phyloP scores from a whole-genome alignment of 2,888 invertebrate species.

The Scaptomyza parva region DNA sequence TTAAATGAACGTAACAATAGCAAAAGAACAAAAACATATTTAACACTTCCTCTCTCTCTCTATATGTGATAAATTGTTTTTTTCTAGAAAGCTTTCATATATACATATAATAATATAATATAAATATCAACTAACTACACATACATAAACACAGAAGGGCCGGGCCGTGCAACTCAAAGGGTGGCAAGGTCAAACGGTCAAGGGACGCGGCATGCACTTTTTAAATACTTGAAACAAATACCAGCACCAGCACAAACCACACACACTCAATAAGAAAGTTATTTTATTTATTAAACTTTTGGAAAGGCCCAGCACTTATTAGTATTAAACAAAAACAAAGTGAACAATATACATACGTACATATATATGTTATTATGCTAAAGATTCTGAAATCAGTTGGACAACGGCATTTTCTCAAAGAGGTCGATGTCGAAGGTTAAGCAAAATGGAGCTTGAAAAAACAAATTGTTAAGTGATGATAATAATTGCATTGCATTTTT shows the following conservation, averaged over 20 bases:
- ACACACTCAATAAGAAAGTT: constrained; percentile 34
- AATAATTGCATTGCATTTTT: constrained; percentile 69
- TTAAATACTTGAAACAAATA: constrained; percentile 38
- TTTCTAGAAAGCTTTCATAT: constrained; percentile 79
- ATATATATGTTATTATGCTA: constrained; percentile 15
- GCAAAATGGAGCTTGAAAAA: constrained; percentile 68
- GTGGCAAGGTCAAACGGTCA: constrained; percentile 2
- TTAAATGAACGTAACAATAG: constrained; percentile 29
- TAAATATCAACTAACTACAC: constrained; percentile 19
- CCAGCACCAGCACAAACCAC: constrained; percentile 15
- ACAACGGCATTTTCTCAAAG: constrained; percentile 25
- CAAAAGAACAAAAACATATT: constrained; percentile 67
- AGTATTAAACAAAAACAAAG: constrained; percentile 40
- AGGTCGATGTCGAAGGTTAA: constrained; percentile 27
- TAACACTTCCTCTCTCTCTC: constrained; percentile 81
- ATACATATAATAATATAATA: constrained; percentile 53
- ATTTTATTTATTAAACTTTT: constrained; percentile 46
- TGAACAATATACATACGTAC: neutral
- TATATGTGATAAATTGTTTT: constrained; percentile 79
- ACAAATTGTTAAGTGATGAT: constrained; percentile 78
- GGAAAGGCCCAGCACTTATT: constrained; percentile 41
- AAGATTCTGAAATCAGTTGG: constrained; percentile 30
- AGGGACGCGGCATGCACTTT: constrained; percentile 59
- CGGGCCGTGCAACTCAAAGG: constrained; percentile 39
- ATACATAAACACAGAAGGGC: constrained; percentile 40